Evolutionary conservation across 2,888 invertebrate species (phyloP).

Genomic region (Lasioglossum villosulum): DNA sequence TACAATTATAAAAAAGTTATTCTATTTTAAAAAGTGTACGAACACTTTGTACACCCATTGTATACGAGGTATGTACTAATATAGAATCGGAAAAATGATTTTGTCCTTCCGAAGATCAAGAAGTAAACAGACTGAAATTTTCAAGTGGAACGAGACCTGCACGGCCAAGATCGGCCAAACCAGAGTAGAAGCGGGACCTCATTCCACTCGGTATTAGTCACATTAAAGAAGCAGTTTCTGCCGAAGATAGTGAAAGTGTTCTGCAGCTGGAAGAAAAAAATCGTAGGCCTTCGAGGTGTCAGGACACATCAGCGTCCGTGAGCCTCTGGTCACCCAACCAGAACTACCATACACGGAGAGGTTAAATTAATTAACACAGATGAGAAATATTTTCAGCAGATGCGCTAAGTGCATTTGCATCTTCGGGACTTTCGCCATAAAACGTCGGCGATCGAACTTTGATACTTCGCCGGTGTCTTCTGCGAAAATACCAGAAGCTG

Average conservation of each 20-base stretch:
- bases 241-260: conserved; percentile 26
- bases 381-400: conserved; percentile 3
- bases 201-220: conserved; percentile 22
- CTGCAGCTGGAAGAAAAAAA: conserved; percentile 5
- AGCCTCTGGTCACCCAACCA: conserved; percentile 10
- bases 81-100: background rate
- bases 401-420: background rate
- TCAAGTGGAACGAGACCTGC: background rate
- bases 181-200: conserved; percentile 2
- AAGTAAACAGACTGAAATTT: background rate
- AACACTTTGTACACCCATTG: too few relatives aligned
- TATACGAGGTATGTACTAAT: background rate
- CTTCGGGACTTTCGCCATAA: conserved; percentile 1
- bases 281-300: conserved; percentile 18
- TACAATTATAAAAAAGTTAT: too few relatives aligned
- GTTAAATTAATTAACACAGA: background rate
- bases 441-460: background rate
- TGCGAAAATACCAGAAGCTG: background rate
- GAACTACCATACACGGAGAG: conserved; percentile 10
- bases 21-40: too few relatives aligned
- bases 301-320: conserved; percentile 11
- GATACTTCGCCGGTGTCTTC: background rate
- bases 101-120: background rate
- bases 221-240: conserved; percentile 15
- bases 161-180: background rate